These are phyloP conservation scores for Cariama cristata DNA, from an alignment of 2,113 vertebrate species.

Conservation along the genomic window DNA sequence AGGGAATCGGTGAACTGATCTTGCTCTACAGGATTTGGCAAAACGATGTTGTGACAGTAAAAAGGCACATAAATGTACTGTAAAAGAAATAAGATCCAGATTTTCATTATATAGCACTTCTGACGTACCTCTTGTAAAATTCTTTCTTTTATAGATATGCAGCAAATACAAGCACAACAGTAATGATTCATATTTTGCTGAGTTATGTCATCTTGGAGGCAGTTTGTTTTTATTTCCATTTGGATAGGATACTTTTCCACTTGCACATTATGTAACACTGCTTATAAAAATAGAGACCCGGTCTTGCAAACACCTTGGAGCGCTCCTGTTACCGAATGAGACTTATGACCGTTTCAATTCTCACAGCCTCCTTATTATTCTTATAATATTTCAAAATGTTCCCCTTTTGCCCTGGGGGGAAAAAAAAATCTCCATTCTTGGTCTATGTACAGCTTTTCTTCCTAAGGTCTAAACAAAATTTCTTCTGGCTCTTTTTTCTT, in stretches of 20 bases:
- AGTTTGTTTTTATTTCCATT: conserved; percentile 19
- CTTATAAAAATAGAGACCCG: neutral
- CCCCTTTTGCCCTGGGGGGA: neutral
- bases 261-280: neutral
- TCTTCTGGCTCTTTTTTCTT: neutral
- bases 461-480: neutral
- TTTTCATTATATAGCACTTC: neutral
- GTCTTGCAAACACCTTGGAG: neutral
- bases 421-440: neutral
- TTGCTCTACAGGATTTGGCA: neutral
- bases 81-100: neutral
- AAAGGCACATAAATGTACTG: neutral
- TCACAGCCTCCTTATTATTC: neutral
- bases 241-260: neutral
- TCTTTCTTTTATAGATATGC: neutral
- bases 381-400: neutral
- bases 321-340: neutral
- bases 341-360: neutral
- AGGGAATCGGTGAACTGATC: neutral
- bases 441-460: neutral
- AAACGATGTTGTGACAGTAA: neutral
- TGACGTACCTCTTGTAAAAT: neutral
- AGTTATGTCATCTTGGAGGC: conserved; percentile 15
- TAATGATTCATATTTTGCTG: neutral
- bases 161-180: neutral